phyloP scores from a whole-genome alignment of 2,888 invertebrate species.

The Capitulum mitella region DNA sequence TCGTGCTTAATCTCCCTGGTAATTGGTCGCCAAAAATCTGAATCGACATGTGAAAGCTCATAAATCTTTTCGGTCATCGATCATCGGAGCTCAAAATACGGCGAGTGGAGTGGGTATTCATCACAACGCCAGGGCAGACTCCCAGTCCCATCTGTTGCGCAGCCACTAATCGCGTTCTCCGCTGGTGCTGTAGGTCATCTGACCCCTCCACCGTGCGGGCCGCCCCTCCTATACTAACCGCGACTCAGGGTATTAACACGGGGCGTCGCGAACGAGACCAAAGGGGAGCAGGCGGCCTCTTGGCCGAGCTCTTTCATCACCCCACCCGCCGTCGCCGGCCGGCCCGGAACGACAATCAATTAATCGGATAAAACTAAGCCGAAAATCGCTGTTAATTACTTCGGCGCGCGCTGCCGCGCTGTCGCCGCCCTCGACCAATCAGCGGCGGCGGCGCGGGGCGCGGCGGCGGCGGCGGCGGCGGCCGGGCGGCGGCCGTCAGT shows the following conservation, averaged over 20 bases:
- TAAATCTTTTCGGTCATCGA: too few relatives aligned
- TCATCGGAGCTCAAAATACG: too few relatives aligned
- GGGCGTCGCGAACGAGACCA: not conserved
- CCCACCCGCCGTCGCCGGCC: not conserved
- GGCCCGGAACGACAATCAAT: not conserved
- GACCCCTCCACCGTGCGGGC: too few relatives aligned
- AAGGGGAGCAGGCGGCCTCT: not conserved
- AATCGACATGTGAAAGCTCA: too few relatives aligned
- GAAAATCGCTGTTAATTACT: constrained; percentile 4
- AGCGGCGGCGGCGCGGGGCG: not conserved
- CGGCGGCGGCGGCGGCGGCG: not conserved
- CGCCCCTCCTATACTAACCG: too few relatives aligned
- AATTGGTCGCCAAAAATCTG: too few relatives aligned
- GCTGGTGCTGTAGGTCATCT: too few relatives aligned
- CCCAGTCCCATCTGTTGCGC: too few relatives aligned
- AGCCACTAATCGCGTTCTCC: too few relatives aligned
- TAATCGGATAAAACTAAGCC: constrained; percentile 10
- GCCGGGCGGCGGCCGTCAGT: not conserved
- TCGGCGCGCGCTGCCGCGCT: not conserved
- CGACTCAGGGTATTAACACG: not conserved
- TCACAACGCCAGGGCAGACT: too few relatives aligned
- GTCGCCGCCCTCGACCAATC: not conserved
- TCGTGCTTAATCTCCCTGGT: too few relatives aligned
- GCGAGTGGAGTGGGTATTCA: too few relatives aligned
- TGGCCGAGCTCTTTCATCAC: not conserved